Evolutionary conservation across 2,888 invertebrate species (phyloP).

Genomic region (Drosophila meridiana): DNA sequence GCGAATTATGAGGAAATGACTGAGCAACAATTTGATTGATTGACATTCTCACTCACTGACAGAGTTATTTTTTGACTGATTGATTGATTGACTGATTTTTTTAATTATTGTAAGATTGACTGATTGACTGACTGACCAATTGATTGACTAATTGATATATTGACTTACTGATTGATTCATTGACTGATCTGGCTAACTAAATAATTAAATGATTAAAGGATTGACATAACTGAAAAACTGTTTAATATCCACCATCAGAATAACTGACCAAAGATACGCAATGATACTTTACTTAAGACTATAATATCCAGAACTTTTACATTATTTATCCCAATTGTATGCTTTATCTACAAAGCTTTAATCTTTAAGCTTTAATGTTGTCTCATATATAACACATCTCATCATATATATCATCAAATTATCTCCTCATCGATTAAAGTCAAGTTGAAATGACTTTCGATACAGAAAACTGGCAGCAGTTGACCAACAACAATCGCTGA

Average conservation of each 20-base stretch:
- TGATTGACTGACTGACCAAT: neutral
- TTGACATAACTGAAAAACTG: no score
- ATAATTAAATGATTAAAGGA: neutral
- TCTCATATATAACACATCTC: no score
- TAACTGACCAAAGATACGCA: no score
- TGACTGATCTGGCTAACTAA: neutral
- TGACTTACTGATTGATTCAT: neutral
- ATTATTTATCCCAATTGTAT: neutral
- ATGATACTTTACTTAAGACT: no score
- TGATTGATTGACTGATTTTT: neutral
- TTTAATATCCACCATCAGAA: no score
- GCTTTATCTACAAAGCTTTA: no score
- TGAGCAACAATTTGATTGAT: neutral
- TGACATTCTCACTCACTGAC: neutral
- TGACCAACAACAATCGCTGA: conserved; percentile 1
- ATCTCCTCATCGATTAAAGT: neutral
- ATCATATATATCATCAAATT: neutral
- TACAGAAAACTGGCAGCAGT: neutral
- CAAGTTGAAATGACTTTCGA: conserved; percentile 1
- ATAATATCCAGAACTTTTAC: no score
- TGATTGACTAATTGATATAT: neutral
- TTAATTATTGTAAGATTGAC: neutral
- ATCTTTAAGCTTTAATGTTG: no score
- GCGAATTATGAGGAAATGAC: neutral
- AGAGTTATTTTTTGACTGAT: neutral